Evolutionary conservation across 2,113 vertebrate genomes (phyloP), one percentile per base, ranked within the genome.

Genomic region (Onychorhynchus coronatus): DNA sequence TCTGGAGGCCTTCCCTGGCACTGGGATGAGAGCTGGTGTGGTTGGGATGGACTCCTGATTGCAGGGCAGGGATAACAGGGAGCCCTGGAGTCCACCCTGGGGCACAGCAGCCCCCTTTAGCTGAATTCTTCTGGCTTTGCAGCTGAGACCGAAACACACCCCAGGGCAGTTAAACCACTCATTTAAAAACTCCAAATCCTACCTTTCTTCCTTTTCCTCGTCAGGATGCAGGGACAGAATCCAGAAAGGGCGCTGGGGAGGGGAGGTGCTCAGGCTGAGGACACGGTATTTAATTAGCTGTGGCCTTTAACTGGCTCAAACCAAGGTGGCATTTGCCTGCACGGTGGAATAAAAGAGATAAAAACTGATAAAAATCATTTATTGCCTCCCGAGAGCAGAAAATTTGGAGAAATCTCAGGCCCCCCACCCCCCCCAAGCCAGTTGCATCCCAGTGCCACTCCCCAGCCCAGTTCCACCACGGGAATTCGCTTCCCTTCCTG

Each of bases 401-500:
- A 53, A 72, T 14, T 44, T 52, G 50, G 81, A 44, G 59, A 90
- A 91, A 91, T 49, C 47, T 73, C 52, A 50, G 59, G 23, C 39
- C 61, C 37, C 73, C 41, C 61, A 46, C 25, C 39, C 61, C 37
- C 73, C 41, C 61, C 49, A 71, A 67, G 52, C 37, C 75, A 52
- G 76, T 6, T 31, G 49, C 53, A 88, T 33, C 20, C 65, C 39
- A 5, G 59, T 31, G 77, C 31, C 0, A 2, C 4, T 12, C 83
- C 72, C 3, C 0, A 80, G 82, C 77, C 68, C 27, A 72, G 53
- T 55, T 44, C 78, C 4, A 6, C 17, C 70, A 66, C 68, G 92
- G 91, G 94, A 85, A 61, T 83, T 91, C 63, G 61, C 84, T 86
- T 89, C 81, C 56, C 66, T 90, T 91, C 89, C 93, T 95, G 92